Percentiles rank a stretch among this genome's conserved stretches.
phyloP scores from a whole-genome alignment of 2,113 vertebrate genomes.

The Toxostoma redivivum region DNA sequence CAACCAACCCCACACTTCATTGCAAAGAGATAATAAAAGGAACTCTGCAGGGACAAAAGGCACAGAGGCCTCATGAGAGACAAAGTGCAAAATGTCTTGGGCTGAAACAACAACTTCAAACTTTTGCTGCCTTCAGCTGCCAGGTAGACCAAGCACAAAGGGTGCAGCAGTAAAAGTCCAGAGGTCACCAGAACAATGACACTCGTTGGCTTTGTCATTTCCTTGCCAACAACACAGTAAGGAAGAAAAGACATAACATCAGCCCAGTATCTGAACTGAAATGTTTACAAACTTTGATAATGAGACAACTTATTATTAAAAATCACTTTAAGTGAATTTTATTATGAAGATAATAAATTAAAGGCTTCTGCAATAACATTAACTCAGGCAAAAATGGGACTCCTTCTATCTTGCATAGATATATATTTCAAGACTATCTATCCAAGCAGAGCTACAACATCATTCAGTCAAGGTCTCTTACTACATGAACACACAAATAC shows the following conservation, averaged over 20 bases:
- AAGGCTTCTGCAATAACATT: background rate
- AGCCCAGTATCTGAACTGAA: background rate
- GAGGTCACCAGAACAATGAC: background rate
- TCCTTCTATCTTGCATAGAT: background rate
- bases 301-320: background rate
- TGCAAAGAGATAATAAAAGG: background rate
- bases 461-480: background rate
- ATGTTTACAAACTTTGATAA: background rate
- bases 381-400: background rate
- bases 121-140: background rate
- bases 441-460: background rate
- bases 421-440: accelerated
- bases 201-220: background rate
- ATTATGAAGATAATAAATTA: background rate
- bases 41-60: background rate
- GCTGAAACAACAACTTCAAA: background rate
- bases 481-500: background rate
- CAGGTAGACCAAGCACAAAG: background rate
- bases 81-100: background rate
- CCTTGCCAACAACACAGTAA: background rate
- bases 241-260: background rate
- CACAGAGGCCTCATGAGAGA: background rate
- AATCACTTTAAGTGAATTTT: background rate
- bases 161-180: background rate
- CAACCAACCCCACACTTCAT: background rate